Percentiles rank a stretch among this genome's conserved stretches.
Conservation (phyloP, 2,888 invertebrate genomes). For the Dexiosoma caninum region DNA sequence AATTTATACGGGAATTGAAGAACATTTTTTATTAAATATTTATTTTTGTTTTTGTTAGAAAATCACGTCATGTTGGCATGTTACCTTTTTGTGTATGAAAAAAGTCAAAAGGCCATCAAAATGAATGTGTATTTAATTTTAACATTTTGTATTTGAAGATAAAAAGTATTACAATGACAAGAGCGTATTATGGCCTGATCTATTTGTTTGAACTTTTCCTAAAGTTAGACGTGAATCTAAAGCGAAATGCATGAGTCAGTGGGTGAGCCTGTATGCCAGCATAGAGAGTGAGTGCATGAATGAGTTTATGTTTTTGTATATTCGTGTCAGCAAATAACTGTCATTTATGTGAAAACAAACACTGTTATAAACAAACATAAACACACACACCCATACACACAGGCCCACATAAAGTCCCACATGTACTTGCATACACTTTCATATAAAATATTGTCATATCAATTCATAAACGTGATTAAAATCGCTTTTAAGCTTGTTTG, state of each 20-base stretch:
- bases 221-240: conserved; percentile 13
- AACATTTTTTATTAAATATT: conserved; percentile 13
- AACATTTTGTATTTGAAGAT: conserved; percentile 13
- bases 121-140: conserved; percentile 39
- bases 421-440: not conserved
- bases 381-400: not conserved
- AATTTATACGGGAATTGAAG: no score
- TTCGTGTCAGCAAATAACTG: conserved; percentile 39
- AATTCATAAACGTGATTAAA: conserved; percentile 61
- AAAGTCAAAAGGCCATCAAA: conserved; percentile 54
- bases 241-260: not conserved
- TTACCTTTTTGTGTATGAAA: not conserved
- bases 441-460: conserved; percentile 52
- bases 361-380: not conserved
- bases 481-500: conserved; percentile 13
- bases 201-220: conserved; percentile 31
- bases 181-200: conserved; percentile 30
- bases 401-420: not conserved
- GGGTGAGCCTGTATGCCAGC: not conserved
- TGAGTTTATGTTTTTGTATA: conserved; percentile 13
- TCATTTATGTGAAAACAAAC: conserved; percentile 33
- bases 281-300: not conserved
- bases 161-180: conserved; percentile 41
- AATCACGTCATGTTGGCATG: not conserved
- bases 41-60: not conserved